A percentile compares a stretch with the other conserved stretches of the same genome.
These are phyloP conservation scores for Eustalomyia histrio DNA, from an alignment of 2,888 invertebrate genomes.

Conservation along the genomic window DNA sequence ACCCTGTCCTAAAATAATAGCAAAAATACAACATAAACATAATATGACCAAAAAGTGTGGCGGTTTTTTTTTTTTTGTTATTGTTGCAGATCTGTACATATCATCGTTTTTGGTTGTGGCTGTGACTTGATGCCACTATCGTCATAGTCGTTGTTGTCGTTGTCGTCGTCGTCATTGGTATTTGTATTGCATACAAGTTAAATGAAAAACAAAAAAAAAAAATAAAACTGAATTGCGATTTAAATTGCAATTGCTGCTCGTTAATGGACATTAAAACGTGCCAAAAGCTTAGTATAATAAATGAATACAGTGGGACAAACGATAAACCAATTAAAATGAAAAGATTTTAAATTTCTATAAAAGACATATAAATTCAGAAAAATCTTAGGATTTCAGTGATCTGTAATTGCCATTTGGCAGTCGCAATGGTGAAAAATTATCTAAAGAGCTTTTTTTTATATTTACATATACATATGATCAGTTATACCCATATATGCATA, in stretches of 20 bases:
- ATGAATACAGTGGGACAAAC: slow-evolving; percentile 62
- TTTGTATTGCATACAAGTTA: slow-evolving; percentile 33
- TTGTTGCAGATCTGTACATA: slow-evolving; percentile 53
- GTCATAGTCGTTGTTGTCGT: background rate
- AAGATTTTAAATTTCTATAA: background rate
- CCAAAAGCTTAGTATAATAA: slow-evolving; percentile 67
- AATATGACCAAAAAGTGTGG: slow-evolving; percentile 51
- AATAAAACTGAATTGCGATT: slow-evolving; percentile 67
- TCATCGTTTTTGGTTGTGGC: slow-evolving; percentile 45
- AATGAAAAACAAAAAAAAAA: slow-evolving; percentile 50
- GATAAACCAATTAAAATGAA: background rate
- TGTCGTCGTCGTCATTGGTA: background rate
- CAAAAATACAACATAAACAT: slow-evolving; percentile 15
- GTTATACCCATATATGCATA: no score
- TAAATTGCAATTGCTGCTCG: slow-evolving; percentile 79
- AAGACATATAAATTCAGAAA: no score
- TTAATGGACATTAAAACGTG: slow-evolving; percentile 78
- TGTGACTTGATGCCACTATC: slow-evolving; percentile 33
- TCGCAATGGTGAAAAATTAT: no score
- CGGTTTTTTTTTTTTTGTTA: slow-evolving; percentile 14
- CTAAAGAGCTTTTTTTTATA: no score
- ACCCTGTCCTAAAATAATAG: slow-evolving; percentile 12
- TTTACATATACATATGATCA: no score
- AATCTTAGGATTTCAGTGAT: no score
- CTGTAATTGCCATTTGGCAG: no score